A percentile compares a stretch with the other conserved stretches of the same genome.
phyloP scores from a whole-genome alignment of 2,113 vertebrate genomes.

The Nibea coibor region DNA sequence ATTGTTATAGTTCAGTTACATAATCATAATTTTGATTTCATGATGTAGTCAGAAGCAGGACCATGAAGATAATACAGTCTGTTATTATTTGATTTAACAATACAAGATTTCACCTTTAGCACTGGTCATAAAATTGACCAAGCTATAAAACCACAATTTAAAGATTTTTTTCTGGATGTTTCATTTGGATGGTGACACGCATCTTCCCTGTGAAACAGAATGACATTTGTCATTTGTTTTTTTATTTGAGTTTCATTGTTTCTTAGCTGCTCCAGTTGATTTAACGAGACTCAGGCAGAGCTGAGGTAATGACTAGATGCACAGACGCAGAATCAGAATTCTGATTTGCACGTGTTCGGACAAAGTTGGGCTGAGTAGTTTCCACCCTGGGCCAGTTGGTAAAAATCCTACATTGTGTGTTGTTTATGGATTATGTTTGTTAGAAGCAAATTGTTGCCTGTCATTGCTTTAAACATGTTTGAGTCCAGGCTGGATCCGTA shows the following conservation, averaged over 20 bases:
- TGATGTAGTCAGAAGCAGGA: background rate
- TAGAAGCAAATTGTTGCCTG: background rate
- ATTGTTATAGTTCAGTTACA: conserved; percentile 33
- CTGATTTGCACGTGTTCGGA: too few species aligned
- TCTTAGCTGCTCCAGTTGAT: background rate
- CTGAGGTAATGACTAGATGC: background rate
- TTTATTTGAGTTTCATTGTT: background rate
- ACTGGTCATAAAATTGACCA: background rate
- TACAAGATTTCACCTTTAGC: conserved; percentile 1
- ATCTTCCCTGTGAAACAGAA: background rate
- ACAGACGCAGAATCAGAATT: too few species aligned
- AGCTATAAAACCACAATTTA: background rate
- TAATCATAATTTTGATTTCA: conserved; percentile 15
- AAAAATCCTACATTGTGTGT: background rate
- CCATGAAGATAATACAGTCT: conserved; percentile 1
- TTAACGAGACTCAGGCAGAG: background rate
- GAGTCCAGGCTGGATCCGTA: background rate
- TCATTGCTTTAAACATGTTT: background rate
- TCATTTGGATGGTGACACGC: background rate
- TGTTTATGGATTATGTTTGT: background rate
- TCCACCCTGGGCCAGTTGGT: background rate
- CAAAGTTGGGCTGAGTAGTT: background rate
- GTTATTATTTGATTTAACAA: conserved; percentile 1
- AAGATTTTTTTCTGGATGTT: conserved; percentile 1
- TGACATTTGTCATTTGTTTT: background rate